These are phyloP conservation scores for Indri indri DNA, from an alignment of 2,113 vertebrate species.

Conservation along the genomic window DNA sequence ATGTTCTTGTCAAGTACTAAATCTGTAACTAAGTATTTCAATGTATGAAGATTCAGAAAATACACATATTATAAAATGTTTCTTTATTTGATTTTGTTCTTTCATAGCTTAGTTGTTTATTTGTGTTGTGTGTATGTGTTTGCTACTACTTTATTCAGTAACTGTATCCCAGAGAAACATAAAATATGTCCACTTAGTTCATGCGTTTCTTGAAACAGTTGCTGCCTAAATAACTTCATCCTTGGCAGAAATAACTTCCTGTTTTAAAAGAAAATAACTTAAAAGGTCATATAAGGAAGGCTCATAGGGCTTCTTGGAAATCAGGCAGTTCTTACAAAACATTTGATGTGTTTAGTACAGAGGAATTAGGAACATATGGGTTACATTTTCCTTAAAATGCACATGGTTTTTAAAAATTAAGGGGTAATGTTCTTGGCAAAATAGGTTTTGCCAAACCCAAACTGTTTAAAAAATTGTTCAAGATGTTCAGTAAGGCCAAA, in stretches of 20 bases:
- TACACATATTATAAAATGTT: not conserved
- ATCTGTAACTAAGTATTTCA: not conserved
- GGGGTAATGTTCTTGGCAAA: constrained; percentile 77
- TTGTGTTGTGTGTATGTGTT: not conserved
- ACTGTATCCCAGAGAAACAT: constrained; percentile 45
- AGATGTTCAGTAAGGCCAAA: constrained; percentile 75
- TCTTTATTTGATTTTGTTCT: constrained; percentile 6
- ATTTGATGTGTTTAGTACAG: constrained; percentile 75
- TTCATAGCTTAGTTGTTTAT: not conserved
- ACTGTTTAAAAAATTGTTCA: constrained; percentile 79
- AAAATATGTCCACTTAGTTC: constrained; percentile 47
- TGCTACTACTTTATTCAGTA: constrained; percentile 4
- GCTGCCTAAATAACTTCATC: constrained; percentile 68
- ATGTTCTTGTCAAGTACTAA: not conserved
- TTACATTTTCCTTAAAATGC: constrained; percentile 75
- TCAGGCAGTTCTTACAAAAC: constrained; percentile 70
- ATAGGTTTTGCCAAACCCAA: constrained; percentile 80
- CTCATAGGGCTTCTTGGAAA: constrained; percentile 74
- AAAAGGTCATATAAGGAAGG: constrained; percentile 71
- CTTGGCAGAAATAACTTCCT: constrained; percentile 70
- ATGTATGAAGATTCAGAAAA: not conserved
- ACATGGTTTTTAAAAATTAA: constrained; percentile 77
- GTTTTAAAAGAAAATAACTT: constrained; percentile 71
- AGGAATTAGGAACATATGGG: constrained; percentile 76
- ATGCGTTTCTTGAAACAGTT: constrained; percentile 54